These are phyloP conservation scores for Exephanes ischioxanthus DNA, from an alignment of 2,888 invertebrate species.

Conservation along the genomic window DNA sequence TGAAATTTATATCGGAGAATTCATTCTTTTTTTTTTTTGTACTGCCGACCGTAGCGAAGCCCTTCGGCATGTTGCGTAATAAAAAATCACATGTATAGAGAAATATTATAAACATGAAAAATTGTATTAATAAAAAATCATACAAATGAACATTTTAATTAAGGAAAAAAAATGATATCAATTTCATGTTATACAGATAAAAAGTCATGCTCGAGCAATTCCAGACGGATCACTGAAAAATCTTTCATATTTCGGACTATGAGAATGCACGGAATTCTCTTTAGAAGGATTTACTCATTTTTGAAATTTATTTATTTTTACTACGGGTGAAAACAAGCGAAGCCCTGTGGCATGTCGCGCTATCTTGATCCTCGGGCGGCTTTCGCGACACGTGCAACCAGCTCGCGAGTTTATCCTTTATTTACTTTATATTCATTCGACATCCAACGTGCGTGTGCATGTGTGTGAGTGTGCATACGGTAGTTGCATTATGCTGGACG, in stretches of 20 bases:
- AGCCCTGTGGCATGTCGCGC: neutral
- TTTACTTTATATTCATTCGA: neutral
- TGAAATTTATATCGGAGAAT: neutral
- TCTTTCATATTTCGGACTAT: neutral
- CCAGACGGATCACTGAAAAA: too few relatives aligned
- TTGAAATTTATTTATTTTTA: neutral
- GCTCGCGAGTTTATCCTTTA: constrained; percentile 15
- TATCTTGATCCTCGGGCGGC: constrained; percentile 1
- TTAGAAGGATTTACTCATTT: neutral
- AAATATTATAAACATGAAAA: too few relatives aligned
- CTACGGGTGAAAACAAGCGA: neutral
- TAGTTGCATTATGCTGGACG: neutral
- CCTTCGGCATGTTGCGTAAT: too few relatives aligned
- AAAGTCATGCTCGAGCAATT: too few relatives aligned
- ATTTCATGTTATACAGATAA: too few relatives aligned
- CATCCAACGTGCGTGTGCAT: neutral
- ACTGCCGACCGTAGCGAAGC: too few relatives aligned
- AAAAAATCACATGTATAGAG: too few relatives aligned
- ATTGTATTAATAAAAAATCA: too few relatives aligned
- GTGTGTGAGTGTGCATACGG: neutral
- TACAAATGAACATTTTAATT: too few relatives aligned
- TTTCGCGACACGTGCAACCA: constrained; percentile 5
- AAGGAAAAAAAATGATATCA: too few relatives aligned
- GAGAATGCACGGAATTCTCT: neutral
- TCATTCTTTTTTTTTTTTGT: too few relatives aligned